A percentile compares a stretch with the other conserved stretches of the same genome.
phyloP scores from a whole-genome alignment of 2,888 invertebrate genomes.

The Gari tellinella region DNA sequence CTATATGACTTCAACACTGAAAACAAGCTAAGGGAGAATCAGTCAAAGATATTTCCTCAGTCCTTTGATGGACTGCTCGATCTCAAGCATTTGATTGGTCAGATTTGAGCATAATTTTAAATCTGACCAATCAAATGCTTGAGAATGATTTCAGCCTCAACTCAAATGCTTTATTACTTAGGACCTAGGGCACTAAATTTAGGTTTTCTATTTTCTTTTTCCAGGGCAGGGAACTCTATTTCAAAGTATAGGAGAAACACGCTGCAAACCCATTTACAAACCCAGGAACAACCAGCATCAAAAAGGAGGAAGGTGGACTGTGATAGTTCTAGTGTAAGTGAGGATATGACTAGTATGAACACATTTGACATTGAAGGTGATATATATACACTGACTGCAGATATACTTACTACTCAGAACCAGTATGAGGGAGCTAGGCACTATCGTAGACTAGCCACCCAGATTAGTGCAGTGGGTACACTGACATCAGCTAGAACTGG shows the following conservation, averaged over 20 bases:
- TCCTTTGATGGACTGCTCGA: no score
- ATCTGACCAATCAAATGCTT: no score
- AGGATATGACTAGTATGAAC: background rate
- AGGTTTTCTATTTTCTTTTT: no score
- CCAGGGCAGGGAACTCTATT: slow-evolving; percentile 20
- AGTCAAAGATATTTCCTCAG: no score
- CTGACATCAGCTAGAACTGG: background rate
- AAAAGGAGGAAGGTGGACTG: background rate
- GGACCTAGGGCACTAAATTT: no score
- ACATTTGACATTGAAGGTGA: slow-evolving; percentile 39
- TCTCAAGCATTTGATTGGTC: no score
- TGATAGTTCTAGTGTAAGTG: no score
- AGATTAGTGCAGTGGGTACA: slow-evolving; percentile 35
- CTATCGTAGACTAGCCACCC: slow-evolving; percentile 57
- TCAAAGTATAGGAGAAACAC: slow-evolving; percentile 5
- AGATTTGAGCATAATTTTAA: no score
- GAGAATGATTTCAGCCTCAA: no score
- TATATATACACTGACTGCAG: slow-evolving; percentile 51
- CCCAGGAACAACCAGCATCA: slow-evolving; percentile 3
- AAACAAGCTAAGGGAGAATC: no score
- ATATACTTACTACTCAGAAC: slow-evolving; percentile 33
- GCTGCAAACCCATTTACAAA: slow-evolving; percentile 1
- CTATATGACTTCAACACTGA: no score
- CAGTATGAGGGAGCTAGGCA: slow-evolving; percentile 60
- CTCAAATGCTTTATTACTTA: no score